A percentile compares a stretch with the other conserved stretches of the same genome.
These are phyloP conservation scores for Trichoplusia ni DNA, from an alignment of 1,140 invertebrate genomes.

Conservation along the genomic window DNA sequence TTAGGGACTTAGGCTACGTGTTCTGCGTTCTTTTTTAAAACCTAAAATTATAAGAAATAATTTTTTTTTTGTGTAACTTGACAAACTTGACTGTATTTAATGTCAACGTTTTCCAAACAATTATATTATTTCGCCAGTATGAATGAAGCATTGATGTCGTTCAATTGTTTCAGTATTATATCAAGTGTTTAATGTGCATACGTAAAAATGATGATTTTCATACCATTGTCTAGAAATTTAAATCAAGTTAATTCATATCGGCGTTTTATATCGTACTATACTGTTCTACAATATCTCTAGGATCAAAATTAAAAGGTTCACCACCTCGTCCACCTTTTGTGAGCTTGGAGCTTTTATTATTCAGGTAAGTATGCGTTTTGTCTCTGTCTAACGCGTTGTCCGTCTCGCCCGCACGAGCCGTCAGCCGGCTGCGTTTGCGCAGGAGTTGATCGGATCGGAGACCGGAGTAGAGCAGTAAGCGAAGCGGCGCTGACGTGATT, in stretches of 20 bases:
- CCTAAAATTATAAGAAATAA: too few relatives aligned
- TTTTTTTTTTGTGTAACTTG: too few relatives aligned
- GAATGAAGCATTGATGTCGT: not conserved
- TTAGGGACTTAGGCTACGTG: too few relatives aligned
- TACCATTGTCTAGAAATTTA: not conserved
- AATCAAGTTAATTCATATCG: not conserved
- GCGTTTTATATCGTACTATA: not conserved
- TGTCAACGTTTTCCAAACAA: not conserved
- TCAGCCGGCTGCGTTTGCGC: conserved; percentile 53
- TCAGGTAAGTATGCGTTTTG: conserved; percentile 62
- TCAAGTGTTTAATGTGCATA: not conserved
- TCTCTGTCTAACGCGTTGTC: conserved; percentile 46
- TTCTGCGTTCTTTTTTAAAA: too few relatives aligned
- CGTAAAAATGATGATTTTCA: not conserved
- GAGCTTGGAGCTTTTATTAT: conserved; percentile 68
- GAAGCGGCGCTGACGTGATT: conserved; percentile 68
- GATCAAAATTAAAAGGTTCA: conserved; percentile 39
- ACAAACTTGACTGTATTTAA: not conserved
- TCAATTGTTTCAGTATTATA: conserved; percentile 1
- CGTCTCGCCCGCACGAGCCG: conserved; percentile 57
- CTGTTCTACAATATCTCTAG: conserved; percentile 27
- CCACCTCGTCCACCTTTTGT: conserved; percentile 54
- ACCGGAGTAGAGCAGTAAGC: conserved; percentile 67
- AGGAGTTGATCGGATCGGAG: conserved; percentile 65
- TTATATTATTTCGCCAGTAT: not conserved